phyloP scores from a whole-genome alignment of 2,797 vertebrate species.

The Pantherophis alleghaniensis region DNA sequence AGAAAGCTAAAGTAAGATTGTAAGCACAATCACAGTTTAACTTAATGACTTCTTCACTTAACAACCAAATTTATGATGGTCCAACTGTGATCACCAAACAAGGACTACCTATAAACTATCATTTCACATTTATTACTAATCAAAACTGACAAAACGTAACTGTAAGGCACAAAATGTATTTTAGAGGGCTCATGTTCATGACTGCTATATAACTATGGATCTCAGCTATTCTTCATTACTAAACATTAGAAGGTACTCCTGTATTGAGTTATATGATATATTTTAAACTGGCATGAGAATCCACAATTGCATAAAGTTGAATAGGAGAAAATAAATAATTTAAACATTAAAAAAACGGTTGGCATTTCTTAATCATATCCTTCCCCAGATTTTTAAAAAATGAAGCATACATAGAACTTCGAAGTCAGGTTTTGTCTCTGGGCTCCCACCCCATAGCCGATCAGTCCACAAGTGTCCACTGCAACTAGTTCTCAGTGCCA shows the following conservation, averaged over 20 bases:
- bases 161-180: not conserved
- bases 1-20: not conserved
- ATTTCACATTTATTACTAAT: not conserved
- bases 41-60: not conserved
- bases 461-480: not conserved
- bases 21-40: not conserved
- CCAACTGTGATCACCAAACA: not conserved
- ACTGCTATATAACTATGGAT: not conserved
- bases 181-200: not conserved
- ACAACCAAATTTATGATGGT: not conserved
- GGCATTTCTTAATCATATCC: constrained; percentile 8
- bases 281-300: not conserved
- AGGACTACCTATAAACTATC: not conserved
- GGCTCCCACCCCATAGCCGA: not conserved
- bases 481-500: not conserved
- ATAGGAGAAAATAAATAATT: not conserved
- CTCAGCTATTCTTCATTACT: not conserved
- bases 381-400: not conserved
- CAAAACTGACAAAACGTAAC: not conserved
- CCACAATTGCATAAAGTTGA: not conserved
- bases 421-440: not conserved
- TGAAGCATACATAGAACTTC: not conserved
- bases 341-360: not conserved
- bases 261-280: not conserved
- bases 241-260: not conserved